Conservation (phyloP, 2,888 invertebrate genomes). For the Agonopterix heracliana region DNA sequence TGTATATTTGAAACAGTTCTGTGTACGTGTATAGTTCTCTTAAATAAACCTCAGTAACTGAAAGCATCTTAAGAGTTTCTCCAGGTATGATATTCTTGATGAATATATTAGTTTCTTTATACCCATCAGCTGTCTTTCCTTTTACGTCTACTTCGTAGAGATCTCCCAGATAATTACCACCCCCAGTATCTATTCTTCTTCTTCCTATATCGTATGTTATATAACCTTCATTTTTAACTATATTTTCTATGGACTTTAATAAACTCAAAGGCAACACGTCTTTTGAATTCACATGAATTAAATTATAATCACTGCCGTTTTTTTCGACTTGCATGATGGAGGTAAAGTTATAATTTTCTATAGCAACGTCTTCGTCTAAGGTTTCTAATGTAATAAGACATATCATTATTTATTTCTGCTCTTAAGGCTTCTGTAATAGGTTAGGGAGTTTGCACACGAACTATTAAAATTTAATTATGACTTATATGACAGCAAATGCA, state of each 20-base stretch:
- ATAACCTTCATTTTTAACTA: slow-evolving; percentile 21
- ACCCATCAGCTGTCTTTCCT: slow-evolving; percentile 31
- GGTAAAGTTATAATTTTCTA: too few species aligned
- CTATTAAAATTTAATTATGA: too few species aligned
- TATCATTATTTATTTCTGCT: too few species aligned
- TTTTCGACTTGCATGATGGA: too few species aligned
- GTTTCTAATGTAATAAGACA: too few species aligned
- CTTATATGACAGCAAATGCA: too few species aligned
- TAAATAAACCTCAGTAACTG: slow-evolving; percentile 24
- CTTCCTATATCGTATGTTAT: slow-evolving; percentile 19
- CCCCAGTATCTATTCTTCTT: slow-evolving; percentile 26
- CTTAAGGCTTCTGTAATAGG: too few species aligned
- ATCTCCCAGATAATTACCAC: slow-evolving; percentile 38
- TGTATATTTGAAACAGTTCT: slow-evolving; percentile 35
- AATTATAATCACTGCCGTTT: too few species aligned
- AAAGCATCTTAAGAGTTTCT: slow-evolving; percentile 19
- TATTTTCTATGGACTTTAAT: background rate
- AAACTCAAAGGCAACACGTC: background rate
- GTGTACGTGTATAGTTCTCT: slow-evolving; percentile 20
- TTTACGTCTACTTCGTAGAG: slow-evolving; percentile 36
- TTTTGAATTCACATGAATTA: background rate
- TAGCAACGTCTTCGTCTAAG: too few species aligned
- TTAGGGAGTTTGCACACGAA: too few species aligned
- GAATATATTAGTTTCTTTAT: slow-evolving; percentile 39
- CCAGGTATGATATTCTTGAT: slow-evolving; percentile 29